Evolutionary conservation across 2,888 invertebrate genomes (phyloP).

Genomic region (Dicroscelio sp.): DNA sequence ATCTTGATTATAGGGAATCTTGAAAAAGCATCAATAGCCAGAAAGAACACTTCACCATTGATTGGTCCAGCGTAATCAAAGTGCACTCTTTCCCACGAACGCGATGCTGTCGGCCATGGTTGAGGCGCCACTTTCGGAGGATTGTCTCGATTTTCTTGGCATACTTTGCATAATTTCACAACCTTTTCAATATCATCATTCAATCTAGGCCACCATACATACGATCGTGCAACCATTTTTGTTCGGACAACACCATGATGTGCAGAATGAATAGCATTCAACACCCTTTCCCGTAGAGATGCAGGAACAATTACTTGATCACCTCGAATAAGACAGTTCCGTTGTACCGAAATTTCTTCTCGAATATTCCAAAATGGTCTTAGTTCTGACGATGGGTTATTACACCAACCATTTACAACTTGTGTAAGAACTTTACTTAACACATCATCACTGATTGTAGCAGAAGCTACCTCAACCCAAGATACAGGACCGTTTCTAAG

Average conservation of each 20-base stretch:
- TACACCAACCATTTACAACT: background rate
- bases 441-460: background rate
- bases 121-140: background rate
- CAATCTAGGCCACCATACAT: conserved; percentile 82
- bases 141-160: background rate
- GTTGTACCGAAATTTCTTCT: background rate
- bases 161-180: conserved; percentile 4
- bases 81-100: background rate
- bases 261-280: conserved; percentile 1
- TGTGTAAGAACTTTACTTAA: background rate
- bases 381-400: background rate
- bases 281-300: background rate
- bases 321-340: conserved; percentile 14
- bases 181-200: conserved; percentile 76
- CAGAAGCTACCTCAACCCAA: background rate
- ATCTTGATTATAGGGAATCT: background rate
- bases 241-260: conserved; percentile 68
- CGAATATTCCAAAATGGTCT: conserved; percentile 52
- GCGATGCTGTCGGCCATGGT: background rate
- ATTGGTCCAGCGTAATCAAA: background rate
- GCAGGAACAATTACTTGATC: conserved; percentile 15
- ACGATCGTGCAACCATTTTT: conserved; percentile 81
- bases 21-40: background rate
- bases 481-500: background rate
- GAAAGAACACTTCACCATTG: background rate